Conservation (phyloP, 2,113 vertebrate species). For the Columbina picui region DNA sequence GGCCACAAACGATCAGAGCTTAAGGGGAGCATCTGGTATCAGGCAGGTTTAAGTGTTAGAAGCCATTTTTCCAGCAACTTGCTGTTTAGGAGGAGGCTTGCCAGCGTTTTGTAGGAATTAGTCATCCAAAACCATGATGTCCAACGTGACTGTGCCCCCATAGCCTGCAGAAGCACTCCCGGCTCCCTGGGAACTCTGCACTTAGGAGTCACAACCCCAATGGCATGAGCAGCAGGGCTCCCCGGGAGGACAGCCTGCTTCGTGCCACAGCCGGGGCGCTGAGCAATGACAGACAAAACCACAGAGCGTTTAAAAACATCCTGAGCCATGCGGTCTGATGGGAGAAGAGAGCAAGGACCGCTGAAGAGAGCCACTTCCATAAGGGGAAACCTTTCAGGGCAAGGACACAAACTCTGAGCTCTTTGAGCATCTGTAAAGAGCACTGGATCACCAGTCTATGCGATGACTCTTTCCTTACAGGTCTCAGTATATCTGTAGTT, state of each 20-base stretch:
- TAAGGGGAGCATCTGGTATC: neutral
- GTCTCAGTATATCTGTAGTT: neutral
- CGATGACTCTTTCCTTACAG: neutral
- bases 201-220: neutral
- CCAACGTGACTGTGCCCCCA: neutral
- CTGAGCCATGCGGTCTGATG: neutral
- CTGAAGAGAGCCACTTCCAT: neutral
- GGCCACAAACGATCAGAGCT: neutral
- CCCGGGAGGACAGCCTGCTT: neutral
- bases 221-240: neutral
- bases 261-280: neutral
- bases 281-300: neutral
- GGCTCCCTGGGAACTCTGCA: neutral
- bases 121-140: neutral
- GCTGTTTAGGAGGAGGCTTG: neutral
- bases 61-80: constrained; percentile 2
- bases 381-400: neutral
- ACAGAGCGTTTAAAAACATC: neutral
- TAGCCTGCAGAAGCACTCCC: neutral
- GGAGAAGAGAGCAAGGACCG: neutral
- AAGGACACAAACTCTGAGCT: neutral
- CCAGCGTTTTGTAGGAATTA: constrained; percentile 30
- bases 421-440: neutral
- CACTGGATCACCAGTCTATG: neutral
- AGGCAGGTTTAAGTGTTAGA: neutral